These are phyloP conservation scores for Ascaphus truei DNA, from an alignment of 2,113 vertebrate genomes.

Conservation along the genomic window DNA sequence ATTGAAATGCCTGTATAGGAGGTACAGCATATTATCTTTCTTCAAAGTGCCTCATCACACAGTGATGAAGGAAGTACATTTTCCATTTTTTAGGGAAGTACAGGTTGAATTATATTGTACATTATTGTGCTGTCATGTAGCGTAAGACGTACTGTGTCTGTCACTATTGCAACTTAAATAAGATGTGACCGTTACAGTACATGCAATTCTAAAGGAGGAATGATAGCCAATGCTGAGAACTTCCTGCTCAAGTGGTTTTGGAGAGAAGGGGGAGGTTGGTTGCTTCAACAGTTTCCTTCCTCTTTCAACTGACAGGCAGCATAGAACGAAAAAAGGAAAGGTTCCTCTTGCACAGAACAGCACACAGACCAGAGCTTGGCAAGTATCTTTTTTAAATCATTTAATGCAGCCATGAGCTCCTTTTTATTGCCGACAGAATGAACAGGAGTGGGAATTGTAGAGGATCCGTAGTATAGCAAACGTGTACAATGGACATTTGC, in stretches of 20 bases:
- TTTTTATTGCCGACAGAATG: no score
- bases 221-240: background rate
- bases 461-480: no score
- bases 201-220: background rate
- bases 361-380: background rate
- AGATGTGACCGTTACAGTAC: background rate
- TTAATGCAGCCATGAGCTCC: no score
- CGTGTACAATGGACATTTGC: no score
- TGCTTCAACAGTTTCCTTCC: conserved; percentile 11
- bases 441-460: no score
- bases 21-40: no score
- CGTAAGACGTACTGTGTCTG: background rate
- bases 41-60: no score
- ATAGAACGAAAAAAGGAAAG: background rate
- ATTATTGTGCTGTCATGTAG: background rate
- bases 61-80: no score
- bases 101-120: background rate
- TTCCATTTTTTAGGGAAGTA: no score
- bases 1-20: no score
- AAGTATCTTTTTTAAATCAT: no score
- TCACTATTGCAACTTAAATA: background rate
- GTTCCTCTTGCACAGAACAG: background rate
- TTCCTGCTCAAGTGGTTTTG: conserved; percentile 18
- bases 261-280: background rate
- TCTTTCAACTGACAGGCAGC: conserved; percentile 7